phyloP scores from a whole-genome alignment of 2,888 invertebrate species.

The Baronia brevicornis region DNA sequence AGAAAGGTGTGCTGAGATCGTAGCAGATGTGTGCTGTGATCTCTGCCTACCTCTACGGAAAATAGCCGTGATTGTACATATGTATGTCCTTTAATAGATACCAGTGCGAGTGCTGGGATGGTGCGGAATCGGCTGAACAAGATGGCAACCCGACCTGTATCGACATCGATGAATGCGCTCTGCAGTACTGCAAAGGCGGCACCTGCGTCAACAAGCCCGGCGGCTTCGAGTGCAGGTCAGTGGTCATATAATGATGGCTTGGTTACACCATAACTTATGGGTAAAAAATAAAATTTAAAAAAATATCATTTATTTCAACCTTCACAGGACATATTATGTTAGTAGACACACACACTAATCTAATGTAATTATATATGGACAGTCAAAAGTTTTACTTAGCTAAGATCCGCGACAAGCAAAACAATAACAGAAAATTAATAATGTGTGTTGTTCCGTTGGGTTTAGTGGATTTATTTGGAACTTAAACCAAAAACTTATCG shows the following conservation, averaged over 20 bases:
- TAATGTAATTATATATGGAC: too few species aligned
- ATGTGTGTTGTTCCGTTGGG: too few species aligned
- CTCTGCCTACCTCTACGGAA: not conserved
- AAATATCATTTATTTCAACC: not conserved
- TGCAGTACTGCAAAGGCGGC: slow-evolving; percentile 84
- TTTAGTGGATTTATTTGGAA: too few species aligned
- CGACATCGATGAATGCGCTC: slow-evolving; percentile 88
- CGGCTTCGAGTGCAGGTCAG: slow-evolving; percentile 80
- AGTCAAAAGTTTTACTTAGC: too few species aligned
- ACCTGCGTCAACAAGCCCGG: slow-evolving; percentile 84
- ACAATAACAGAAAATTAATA: too few species aligned
- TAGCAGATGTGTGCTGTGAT: too few species aligned
- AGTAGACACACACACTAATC: too few species aligned
- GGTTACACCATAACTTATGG: not conserved
- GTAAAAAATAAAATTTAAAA: not conserved
- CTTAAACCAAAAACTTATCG: too few species aligned
- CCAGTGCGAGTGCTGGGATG: slow-evolving; percentile 85
- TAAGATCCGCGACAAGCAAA: too few species aligned
- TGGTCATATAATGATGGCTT: too few species aligned
- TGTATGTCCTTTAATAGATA: slow-evolving; percentile 74
- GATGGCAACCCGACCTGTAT: slow-evolving; percentile 69
- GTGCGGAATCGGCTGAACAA: slow-evolving; percentile 70
- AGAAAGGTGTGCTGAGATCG: too few species aligned
- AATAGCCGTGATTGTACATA: not conserved
- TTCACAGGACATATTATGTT: too few species aligned